phyloP scores from a whole-genome alignment of 53 echinoderm and acorn worm species.

The Temnopleurus reevesii region DNA sequence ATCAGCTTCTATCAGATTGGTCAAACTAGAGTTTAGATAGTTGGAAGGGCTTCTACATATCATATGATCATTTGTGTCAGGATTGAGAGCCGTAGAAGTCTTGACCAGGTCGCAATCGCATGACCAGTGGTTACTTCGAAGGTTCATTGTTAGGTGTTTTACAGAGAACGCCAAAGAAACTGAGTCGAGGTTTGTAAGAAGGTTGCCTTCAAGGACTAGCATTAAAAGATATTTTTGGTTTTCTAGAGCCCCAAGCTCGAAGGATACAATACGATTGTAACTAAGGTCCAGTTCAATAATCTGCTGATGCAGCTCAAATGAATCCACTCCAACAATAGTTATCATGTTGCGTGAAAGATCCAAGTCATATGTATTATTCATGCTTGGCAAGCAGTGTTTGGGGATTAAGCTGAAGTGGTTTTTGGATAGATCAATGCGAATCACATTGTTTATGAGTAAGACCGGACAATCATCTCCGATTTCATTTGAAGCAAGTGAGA shows the following conservation, averaged over 20 bases:
- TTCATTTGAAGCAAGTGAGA: not conserved
- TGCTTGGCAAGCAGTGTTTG: not conserved
- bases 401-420: not conserved
- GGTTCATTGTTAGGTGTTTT: not conserved
- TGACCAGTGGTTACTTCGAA: not conserved
- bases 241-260: not conserved
- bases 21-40: not conserved
- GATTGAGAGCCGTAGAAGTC: not conserved
- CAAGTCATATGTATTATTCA: not conserved
- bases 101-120: not conserved
- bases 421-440: not conserved
- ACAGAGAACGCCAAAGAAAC: not conserved
- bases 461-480: not conserved
- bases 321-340: not conserved
- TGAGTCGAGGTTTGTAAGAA: not conserved
- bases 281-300: not conserved
- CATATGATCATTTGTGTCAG: not conserved
- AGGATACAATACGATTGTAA: not conserved
- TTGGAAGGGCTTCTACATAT: not conserved
- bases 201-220: not conserved
- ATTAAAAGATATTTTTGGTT: not conserved
- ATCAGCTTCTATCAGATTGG: not conserved
- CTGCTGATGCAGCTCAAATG: not conserved
- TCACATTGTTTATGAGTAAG: not conserved
- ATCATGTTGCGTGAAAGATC: not conserved